Base-by-base conservation (phyloP, 2,888 invertebrate genomes). In the Creontiades dilutus region DNA sequence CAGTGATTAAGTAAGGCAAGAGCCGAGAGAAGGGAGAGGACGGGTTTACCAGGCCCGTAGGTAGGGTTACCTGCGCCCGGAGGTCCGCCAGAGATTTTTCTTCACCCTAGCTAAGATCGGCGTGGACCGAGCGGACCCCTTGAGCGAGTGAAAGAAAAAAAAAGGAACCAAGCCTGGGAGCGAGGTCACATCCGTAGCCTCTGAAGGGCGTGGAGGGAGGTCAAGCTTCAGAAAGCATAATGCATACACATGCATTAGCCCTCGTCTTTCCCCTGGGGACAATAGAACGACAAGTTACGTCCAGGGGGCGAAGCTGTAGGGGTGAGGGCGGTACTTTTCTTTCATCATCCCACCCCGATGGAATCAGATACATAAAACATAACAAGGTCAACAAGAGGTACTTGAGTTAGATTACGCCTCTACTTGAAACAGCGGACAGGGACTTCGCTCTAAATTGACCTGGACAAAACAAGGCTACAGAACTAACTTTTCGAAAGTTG, bases 191-290 rank as follows among this genome's bases (percentile, higher is more conserved):
- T 86, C 86, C 86, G 86, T 23, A 23, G 27, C 27, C 23, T 19
- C 19, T 46, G 16, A 23, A 86, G 47, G 78, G 78, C 78, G 13
- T 19, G 76, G 37, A 5, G 78, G 13, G 47, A 19, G 19, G 86
- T 27, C 46, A 61, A 86, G 61, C 86, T 48, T 37, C 85, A 19
- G 19, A 75, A 23, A 75, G 76, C 68, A 86, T 68, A 75, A 23
- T 48, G 76, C 68, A 86, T 68, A 86, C 76, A 86, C 86, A 86
- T 86, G 86, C 86, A 86, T 75, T 75, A 46, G 75, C 86, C 86
- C 68, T 48, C 86, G 48, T 75, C 86, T 85, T 14, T 61, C 28
- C 61, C 52, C 13, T n/a, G 14, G 23, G 47, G 52, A 52, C 82
- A 82, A 48, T 82, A 52, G 5, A 68, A 68, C 23, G 68, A 68